A percentile compares a stretch with the other conserved stretches of the same genome.
These are phyloP conservation scores for Tylochromis polylepis DNA, from an alignment of 2,113 vertebrate genomes.

Conservation along the genomic window DNA sequence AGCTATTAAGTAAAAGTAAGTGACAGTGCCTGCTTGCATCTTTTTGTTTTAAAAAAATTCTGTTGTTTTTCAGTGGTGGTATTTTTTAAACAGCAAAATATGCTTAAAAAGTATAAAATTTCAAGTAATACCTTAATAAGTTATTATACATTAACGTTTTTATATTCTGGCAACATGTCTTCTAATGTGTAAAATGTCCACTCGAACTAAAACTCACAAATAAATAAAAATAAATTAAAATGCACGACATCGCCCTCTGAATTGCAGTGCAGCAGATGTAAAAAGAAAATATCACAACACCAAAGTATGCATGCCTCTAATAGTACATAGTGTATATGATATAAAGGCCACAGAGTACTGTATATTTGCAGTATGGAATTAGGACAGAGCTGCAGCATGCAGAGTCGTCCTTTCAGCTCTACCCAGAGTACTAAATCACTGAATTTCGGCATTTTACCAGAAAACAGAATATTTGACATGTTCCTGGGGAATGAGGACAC, in stretches of 20 bases:
- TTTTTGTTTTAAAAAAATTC: not conserved
- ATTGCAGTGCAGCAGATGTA: not conserved
- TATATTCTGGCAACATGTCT: not conserved
- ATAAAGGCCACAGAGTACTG: not conserved
- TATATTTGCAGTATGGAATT: not conserved
- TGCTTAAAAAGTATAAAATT: not conserved
- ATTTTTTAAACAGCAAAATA: not conserved
- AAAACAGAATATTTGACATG: constrained; percentile 23
- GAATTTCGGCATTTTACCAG: constrained; percentile 33
- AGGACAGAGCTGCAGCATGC: not conserved
- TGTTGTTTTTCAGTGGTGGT: not conserved
- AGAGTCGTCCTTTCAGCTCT: not conserved
- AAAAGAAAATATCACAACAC: not conserved
- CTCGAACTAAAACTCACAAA: not conserved
- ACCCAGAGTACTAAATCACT: constrained; percentile 17
- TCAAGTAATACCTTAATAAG: not conserved
- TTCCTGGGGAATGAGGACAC: constrained; percentile 31
- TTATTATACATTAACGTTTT: not conserved
- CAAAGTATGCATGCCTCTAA: not conserved
- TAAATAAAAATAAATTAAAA: not conserved
- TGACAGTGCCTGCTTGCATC: not conserved
- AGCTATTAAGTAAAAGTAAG: not conserved
- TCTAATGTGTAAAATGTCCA: not conserved
- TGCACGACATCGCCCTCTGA: not conserved
- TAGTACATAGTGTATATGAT: not conserved